Evolutionary conservation across 2,113 vertebrate species (phyloP).

Genomic region (Condylura cristata): DNA sequence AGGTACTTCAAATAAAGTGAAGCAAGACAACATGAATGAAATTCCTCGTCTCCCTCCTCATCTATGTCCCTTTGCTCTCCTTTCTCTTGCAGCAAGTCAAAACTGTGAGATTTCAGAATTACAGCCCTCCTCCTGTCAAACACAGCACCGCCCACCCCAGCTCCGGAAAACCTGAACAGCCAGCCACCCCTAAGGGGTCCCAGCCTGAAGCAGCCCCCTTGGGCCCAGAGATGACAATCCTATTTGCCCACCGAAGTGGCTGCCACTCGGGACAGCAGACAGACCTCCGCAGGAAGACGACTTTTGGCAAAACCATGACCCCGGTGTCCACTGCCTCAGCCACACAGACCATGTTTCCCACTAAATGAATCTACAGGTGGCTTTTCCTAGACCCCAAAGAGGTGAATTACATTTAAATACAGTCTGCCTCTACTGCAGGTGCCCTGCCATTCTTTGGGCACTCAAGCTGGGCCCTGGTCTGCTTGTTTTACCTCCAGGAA

Average conservation of each 20-base stretch:
- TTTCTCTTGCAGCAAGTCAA: constrained; percentile 90
- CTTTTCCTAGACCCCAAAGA: constrained; percentile 83
- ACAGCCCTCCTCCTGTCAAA: constrained; percentile 87
- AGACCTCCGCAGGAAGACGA: constrained; percentile 86
- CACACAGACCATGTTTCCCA: constrained; percentile 78
- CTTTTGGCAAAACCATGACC: constrained; percentile 84
- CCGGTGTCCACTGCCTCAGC: constrained; percentile 77
- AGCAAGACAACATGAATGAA: neutral
- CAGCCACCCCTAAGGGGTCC: constrained; percentile 52
- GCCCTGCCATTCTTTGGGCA: constrained; percentile 47
- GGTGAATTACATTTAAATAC: constrained; percentile 78
- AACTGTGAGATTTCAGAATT: constrained; percentile 94
- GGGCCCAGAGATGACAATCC: constrained; percentile 83
- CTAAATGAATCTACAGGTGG: constrained; percentile 87
- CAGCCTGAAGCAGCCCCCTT: constrained; percentile 84
- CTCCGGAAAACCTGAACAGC: constrained; percentile 76
- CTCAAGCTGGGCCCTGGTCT: neutral
- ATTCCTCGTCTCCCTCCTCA: neutral
- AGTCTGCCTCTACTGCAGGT: constrained; percentile 60
- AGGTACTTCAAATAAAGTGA: neutral
- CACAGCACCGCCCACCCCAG: constrained; percentile 85
- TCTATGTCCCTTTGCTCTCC: neutral
- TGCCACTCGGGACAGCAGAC: constrained; percentile 87
- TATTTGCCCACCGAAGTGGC: constrained; percentile 86
- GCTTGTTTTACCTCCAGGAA: neutral